phyloP scores from a whole-genome alignment of 2,113 vertebrate genomes.

The Cephalopterus ornatus region DNA sequence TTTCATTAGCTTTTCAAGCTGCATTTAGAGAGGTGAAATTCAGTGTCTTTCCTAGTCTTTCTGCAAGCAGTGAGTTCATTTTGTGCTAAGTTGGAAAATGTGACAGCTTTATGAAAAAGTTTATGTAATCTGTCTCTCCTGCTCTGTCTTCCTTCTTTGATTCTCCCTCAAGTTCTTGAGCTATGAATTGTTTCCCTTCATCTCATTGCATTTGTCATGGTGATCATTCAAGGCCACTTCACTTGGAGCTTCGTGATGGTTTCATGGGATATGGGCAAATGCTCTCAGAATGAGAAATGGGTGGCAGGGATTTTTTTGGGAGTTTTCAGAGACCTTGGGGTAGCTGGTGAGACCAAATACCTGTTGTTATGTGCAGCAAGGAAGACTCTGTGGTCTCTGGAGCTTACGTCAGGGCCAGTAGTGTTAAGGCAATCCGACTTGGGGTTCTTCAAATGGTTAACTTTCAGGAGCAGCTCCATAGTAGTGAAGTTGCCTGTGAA shows the following conservation, averaged over 20 bases:
- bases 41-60: neutral
- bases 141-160: neutral
- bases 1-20: neutral
- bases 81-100: neutral
- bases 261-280: neutral
- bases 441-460: rapidly evolving
- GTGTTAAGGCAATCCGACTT: neutral
- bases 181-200: neutral
- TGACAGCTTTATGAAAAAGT: neutral
- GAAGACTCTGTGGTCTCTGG: neutral
- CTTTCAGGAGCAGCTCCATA: neutral
- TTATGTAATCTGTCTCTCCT: neutral
- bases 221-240: neutral
- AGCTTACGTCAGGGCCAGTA: neutral
- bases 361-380: neutral
- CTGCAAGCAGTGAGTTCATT: neutral
- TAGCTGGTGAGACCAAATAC: neutral
- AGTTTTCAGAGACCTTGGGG: neutral
- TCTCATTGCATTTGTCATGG: neutral
- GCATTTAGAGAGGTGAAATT: neutral
- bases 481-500: neutral
- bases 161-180: neutral
- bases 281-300: neutral
- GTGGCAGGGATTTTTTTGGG: neutral
- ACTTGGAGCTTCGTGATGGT: rapidly evolving